Percentiles rank a stretch among this genome's conserved stretches.
phyloP scores from a whole-genome alignment of 2,888 invertebrate genomes.

The Rhaphigaster nebulosa region DNA sequence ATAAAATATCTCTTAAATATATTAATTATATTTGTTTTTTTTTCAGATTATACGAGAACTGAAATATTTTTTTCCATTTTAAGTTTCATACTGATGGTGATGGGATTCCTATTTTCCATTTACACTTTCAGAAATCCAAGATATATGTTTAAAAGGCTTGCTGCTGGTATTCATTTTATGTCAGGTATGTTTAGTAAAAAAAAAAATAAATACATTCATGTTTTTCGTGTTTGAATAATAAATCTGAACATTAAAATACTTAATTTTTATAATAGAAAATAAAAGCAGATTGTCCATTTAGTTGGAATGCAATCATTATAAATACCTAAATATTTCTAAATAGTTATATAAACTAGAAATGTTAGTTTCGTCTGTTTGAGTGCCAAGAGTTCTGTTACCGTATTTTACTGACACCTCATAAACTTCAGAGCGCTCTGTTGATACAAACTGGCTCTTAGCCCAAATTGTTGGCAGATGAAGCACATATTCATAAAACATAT shows the following conservation, averaged over 20 bases:
- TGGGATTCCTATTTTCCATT: slow-evolving; percentile 85
- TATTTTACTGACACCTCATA: slow-evolving; percentile 5
- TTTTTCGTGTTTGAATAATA: not conserved
- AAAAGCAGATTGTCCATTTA: not conserved
- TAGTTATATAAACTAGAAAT: not conserved
- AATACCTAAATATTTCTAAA: not conserved
- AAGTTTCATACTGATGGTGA: slow-evolving; percentile 82
- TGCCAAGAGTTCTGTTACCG: not conserved
- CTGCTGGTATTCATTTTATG: slow-evolving; percentile 87
- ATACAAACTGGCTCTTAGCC: not conserved
- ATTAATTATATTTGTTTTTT: slow-evolving; percentile 31
- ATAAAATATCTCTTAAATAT: not conserved
- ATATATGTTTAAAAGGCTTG: slow-evolving; percentile 90
- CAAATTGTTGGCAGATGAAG: not conserved
- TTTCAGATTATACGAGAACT: slow-evolving; percentile 84
- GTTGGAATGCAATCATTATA: not conserved
- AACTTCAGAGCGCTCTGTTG: not conserved
- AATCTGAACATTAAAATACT: not conserved
- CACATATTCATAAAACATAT: not conserved
- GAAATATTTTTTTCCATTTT: slow-evolving; percentile 89
- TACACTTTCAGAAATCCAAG: slow-evolving; percentile 88
- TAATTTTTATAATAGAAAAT: not conserved
- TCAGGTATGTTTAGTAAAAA: slow-evolving; percentile 74
- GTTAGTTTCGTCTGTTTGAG: not conserved
- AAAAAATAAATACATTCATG: not conserved